A percentile compares a stretch with the other conserved stretches of the same genome.
These are phyloP conservation scores for Acanthopleura granulata DNA, from an alignment of 2,888 invertebrate species.

Conservation along the genomic window DNA sequence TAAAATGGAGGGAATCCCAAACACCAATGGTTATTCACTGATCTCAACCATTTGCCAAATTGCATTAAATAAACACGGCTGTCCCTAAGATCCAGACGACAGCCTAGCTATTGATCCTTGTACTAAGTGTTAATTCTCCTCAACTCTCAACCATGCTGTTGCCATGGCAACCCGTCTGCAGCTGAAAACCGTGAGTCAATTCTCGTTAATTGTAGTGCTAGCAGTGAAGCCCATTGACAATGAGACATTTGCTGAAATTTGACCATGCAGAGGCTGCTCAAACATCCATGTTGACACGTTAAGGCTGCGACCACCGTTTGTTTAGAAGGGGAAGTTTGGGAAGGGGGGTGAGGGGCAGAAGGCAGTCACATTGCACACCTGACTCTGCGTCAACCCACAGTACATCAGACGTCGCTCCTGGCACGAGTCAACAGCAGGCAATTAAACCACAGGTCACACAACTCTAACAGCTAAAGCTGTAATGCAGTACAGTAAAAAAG, in stretches of 20 bases:
- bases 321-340: no score
- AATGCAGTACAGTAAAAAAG: no score
- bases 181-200: slow-evolving; percentile 14
- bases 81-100: background rate
- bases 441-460: no score
- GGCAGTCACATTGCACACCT: no score
- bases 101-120: background rate
- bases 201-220: slow-evolving; percentile 16
- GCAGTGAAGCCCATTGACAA: background rate
- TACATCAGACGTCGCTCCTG: no score
- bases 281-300: slow-evolving; percentile 8
- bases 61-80: background rate
- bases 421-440: no score
- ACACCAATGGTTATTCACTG: no score
- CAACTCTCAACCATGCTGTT: slow-evolving; percentile 1
- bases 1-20: no score
- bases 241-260: slow-evolving; percentile 8
- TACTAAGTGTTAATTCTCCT: slow-evolving; percentile 7
- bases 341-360: no score
- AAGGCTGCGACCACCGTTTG: background rate
- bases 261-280: background rate
- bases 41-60: background rate
- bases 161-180: background rate
- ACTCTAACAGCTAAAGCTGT: no score
- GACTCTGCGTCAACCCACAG: no score